Base-by-base conservation (phyloP, 2,113 vertebrate genomes). In the Poecilia latipinna region DNA sequence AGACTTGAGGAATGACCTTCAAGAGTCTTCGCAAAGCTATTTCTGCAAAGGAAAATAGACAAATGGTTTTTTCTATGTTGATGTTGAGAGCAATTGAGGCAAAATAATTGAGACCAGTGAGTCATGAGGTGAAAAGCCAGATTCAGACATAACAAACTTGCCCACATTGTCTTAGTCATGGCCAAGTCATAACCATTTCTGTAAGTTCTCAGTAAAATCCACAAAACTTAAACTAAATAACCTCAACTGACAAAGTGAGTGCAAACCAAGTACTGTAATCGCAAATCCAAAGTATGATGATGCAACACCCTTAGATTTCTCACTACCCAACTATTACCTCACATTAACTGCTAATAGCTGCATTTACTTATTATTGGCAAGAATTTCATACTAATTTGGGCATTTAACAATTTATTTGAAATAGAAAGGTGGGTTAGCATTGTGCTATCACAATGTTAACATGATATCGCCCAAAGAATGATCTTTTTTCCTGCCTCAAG, bases 141-240 rank as follows among this genome's bases (percentile, higher is more conserved):
- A 67, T n/a, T 69, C 77, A 91, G 89, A 90, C 89, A 91, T 87
- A 91, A 91, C 86, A 89, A 80, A 79, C 13, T 13, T 77, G 61
- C 51, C 77, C 84, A 72, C 80, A 87, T 5, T 0, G 61, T 60
- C 68, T 67, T 31, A 79, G 66, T 75, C 79, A 68, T 81, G 67
- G 78, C 72, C 35, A 48, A 74, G 37, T 26, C 68, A 79, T 70
- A 71, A 71, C 74, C 72, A 44, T 31, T 63, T 1, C 3, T 68
- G 61, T 48, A 28, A 61, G 28, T 66, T 67, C 33, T 3, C 33
- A 62, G 28, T 75, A 39, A 65, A 72, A 72, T 44, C 73, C 65
- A 72, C 67, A 1, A 8, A 17, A 37, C 33, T 32, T 42, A 35
- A 68, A 64, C 28, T 69, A 73, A 74, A 80, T 73, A 62, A 48